phyloP scores from a whole-genome alignment of 2,888 invertebrate genomes.

The Drosophila prostipennis region DNA sequence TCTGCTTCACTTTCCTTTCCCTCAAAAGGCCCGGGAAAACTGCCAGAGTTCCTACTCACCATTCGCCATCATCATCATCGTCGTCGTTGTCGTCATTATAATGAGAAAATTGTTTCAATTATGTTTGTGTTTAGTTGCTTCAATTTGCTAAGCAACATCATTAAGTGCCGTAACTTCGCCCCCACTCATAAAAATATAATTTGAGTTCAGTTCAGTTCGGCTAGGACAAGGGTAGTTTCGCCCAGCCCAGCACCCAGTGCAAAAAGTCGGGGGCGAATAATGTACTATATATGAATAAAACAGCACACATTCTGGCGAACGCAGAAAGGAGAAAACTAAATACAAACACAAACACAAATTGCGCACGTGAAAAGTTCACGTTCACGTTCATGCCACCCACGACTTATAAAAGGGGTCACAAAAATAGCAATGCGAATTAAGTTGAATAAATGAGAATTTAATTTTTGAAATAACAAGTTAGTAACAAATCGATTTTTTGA shows the following conservation, averaged over 20 bases:
- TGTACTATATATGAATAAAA: conserved; percentile 62
- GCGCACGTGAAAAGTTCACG: conserved; percentile 56
- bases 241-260: conserved; percentile 21
- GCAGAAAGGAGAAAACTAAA: conserved; percentile 32
- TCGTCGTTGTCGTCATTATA: conserved; percentile 67
- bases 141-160: conserved; percentile 81
- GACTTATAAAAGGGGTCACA: neutral
- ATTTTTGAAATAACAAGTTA: neutral
- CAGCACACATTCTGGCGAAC: conserved; percentile 40
- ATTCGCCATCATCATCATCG: conserved; percentile 20
- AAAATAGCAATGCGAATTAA: neutral
- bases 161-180: conserved; percentile 73
- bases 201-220: conserved; percentile 57
- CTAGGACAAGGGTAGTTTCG: conserved; percentile 33
- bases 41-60: conserved; percentile 18
- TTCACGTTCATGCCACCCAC: conserved; percentile 29
- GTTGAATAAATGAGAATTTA: neutral
- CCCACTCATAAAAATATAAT: conserved; percentile 68
- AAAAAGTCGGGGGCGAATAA: conserved; percentile 33
- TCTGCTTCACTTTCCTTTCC: neutral
- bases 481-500: neutral
- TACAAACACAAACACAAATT: conserved; percentile 43
- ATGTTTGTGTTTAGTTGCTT: conserved; percentile 80
- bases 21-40: conserved; percentile 8
- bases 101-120: conserved; percentile 80